Evolutionary conservation across 2,888 invertebrate genomes (phyloP).

Genomic region (Drosophila rubida): DNA sequence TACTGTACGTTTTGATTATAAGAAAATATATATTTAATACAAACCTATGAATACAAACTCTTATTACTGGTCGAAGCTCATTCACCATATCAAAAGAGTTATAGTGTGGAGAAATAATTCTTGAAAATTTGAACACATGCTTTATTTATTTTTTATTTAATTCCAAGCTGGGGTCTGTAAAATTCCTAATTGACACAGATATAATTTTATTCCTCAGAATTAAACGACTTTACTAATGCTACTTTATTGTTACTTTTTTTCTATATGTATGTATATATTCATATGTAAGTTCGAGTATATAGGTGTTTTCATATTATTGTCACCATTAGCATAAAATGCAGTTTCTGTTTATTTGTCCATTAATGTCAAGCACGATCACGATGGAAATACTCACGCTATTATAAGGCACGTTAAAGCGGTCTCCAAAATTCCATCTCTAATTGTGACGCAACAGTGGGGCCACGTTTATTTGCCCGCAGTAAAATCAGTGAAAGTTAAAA

Average conservation of each 20-base stretch:
- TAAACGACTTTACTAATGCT: too few species aligned
- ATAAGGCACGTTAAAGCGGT: constrained; percentile 38
- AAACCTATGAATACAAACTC: not conserved
- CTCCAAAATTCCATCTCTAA: constrained; percentile 12
- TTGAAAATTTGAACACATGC: not conserved
- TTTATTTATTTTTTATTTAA: not conserved
- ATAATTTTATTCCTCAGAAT: not conserved
- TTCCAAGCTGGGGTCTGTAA: not conserved
- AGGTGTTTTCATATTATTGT: constrained; percentile 39
- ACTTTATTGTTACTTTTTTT: not conserved
- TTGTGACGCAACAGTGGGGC: constrained; percentile 29
- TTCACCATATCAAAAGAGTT: not conserved
- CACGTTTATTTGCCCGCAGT: constrained; percentile 8
- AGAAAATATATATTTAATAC: constrained; percentile 42
- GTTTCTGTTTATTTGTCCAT: constrained; percentile 20
- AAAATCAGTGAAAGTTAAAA: constrained; percentile 8
- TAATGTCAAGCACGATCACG: constrained; percentile 3
- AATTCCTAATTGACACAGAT: constrained; percentile 1
- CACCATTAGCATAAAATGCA: constrained; percentile 14
- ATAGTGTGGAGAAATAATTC: too few species aligned
- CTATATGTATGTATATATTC: constrained; percentile 5
- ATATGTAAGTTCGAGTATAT: not conserved
- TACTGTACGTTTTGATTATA: constrained; percentile 58
- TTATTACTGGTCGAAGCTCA: not conserved
- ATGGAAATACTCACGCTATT: not conserved